A percentile compares a stretch with the other conserved stretches of the same genome.
These are phyloP conservation scores for Brenthis ino DNA, from an alignment of 2,888 invertebrate species.

Conservation along the genomic window DNA sequence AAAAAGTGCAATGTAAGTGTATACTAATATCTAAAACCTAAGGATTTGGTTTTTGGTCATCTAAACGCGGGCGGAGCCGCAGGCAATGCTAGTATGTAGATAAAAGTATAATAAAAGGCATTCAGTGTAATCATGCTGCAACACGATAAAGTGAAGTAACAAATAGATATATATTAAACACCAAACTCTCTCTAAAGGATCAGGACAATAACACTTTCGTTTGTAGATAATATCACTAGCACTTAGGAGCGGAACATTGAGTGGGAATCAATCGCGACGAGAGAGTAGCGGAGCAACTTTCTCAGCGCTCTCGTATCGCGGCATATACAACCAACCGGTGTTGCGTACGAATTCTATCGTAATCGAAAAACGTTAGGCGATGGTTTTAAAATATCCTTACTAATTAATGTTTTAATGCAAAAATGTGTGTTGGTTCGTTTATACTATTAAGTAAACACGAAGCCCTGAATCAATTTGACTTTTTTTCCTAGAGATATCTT, in stretches of 20 bases:
- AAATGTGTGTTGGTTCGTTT: too few species aligned
- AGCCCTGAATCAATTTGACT: too few species aligned
- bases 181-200: slow-evolving; percentile 26
- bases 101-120: too few species aligned
- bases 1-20: too few species aligned
- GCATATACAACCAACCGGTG: slow-evolving; percentile 25
- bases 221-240: slow-evolving; percentile 45
- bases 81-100: too few species aligned
- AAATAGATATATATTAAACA: slow-evolving; percentile 1
- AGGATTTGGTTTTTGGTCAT: too few species aligned
- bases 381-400: background rate
- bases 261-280: slow-evolving; percentile 60
- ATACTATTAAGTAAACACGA: too few species aligned
- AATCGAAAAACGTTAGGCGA: slow-evolving; percentile 22
- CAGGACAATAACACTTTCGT: slow-evolving; percentile 37
- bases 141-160: slow-evolving; percentile 3
- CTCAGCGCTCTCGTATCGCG: slow-evolving; percentile 67
- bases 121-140: background rate
- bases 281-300: slow-evolving; percentile 74
- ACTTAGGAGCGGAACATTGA: slow-evolving; percentile 47
- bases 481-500: too few species aligned
- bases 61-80: too few species aligned
- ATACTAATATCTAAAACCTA: too few species aligned
- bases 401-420: too few species aligned
- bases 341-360: slow-evolving; percentile 20